Evolutionary conservation across 2,113 vertebrate genomes (phyloP), one percentile per base, ranked within the genome.

Genomic region (Erythrocercus mccallii): DNA sequence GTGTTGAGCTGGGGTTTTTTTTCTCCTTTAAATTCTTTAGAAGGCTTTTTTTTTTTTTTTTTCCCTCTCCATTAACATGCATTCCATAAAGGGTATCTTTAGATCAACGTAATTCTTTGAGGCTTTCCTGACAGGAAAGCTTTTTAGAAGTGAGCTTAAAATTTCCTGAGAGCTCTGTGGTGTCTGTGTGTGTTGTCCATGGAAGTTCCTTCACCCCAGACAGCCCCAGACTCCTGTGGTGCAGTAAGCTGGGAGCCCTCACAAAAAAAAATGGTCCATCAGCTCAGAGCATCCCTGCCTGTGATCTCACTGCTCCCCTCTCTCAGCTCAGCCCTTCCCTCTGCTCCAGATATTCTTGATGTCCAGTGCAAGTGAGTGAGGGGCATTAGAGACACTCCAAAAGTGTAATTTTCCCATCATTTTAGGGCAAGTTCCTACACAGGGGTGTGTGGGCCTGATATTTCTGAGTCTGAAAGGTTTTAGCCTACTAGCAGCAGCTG

Each of bases 181-280:
- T 3, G 17, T 35, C 44, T 9, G 18, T 5, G 38, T 6, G 37
- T 37, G 12, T 1, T 33, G n/a, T 7, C 57, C 35, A 0, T 0
- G 15, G 13, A 27, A 44, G 44, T 21, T 83, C 24, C 58, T 54
- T 30, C 87, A 56, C 31, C 68, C 40, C 1, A 5, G 38, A 10
- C 81, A 40, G 31, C 40, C 24, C 35, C 35, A 19, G 23, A 4
- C 28, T 24, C 40, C 50, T 38, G 20, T 0, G 14, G 48, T 0
- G 4, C 70, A 73, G 64, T 4, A 19, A 56, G 33, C 33, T 48
- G 8, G 25, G 23, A 72, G 14, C 24, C 11, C 15, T 31, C 30
- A 11, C 10, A 21, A 50, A 21, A 50, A 54, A 57, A 54, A 22
- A 37, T 4, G 51, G 4, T 24, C 57, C 58, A 25, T 2, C 3